Evolutionary conservation across 2,113 vertebrate species (phyloP), one percentile per base, ranked within the genome.

Genomic region (Lanius ludovicianus): DNA sequence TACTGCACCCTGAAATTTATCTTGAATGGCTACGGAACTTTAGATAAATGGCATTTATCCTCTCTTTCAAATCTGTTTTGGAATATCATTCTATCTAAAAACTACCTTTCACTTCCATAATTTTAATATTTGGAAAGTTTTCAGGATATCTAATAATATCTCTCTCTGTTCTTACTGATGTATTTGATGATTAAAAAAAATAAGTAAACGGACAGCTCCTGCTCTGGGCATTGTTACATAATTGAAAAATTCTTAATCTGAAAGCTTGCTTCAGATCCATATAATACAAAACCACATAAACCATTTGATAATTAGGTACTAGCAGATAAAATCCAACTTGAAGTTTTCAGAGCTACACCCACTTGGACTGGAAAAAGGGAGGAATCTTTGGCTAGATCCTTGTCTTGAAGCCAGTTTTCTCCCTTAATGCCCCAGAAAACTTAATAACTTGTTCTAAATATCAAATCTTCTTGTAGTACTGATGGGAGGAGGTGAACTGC

Each of bases 141-240:
- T 90, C 35, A 64, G 52, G n/a, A 8, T 93, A 86, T 92, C 83
- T 93, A 84, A 80, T 67, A 55, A 80, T 80, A 65, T 86, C 70
- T 77, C 76, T 86, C 76, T 92, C 31, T 78, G 35, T 89, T 90
- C 79, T 92, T 59, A 79, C 71, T 92, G 47, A 35, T 63, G 22
- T 39, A 77, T 88, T 93, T 93, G 71, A 77, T 93, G 50, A 84
- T 93, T 81, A 73, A 17, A 63, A 95, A 95, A 92, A 88, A 65
- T 33, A 67, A 70, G 75, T 84, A 95, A 88, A 93, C 63, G 15
- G 94, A 35, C 44, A 70, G 69, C 56, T 90, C 10, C 86, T 93
- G 91, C 95, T 96, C 44, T 92, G 83, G 93, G 93, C 93, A 90
- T 90, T 74, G 39, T 90, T 96, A 74, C 68, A 52, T 93, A 92